A percentile compares a stretch with the other conserved stretches of the same genome.
phyloP scores from a whole-genome alignment of 2,797 vertebrate genomes.

The Falco naumanni region DNA sequence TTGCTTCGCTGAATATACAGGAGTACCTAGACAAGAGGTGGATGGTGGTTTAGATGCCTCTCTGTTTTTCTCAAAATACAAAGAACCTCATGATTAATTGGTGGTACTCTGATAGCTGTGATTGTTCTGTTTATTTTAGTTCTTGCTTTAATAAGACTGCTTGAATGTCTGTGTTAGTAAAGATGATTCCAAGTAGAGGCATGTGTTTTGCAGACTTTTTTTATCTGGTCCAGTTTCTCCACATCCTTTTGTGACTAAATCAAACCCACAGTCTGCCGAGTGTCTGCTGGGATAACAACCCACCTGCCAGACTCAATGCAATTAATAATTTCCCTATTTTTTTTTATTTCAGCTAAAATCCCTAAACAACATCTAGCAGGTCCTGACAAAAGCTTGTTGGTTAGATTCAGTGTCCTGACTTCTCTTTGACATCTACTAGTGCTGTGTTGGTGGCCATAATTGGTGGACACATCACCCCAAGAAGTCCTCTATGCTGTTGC shows the following conservation, averaged over 20 bases:
- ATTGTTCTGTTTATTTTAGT: conserved; percentile 31
- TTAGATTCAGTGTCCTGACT: background rate
- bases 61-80: background rate
- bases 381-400: background rate
- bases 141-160: conserved; percentile 21
- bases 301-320: background rate
- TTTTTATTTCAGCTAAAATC: conserved; percentile 17
- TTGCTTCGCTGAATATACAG: background rate
- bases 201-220: conserved; percentile 24
- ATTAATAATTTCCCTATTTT: conserved; percentile 44
- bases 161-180: conserved; percentile 39
- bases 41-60: background rate
- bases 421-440: background rate
- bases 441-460: background rate
- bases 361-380: conserved; percentile 4
- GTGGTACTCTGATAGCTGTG: background rate
- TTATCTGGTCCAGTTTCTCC: conserved; percentile 14
- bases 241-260: conserved; percentile 46
- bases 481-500: background rate
- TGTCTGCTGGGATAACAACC: background rate
- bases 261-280: background rate
- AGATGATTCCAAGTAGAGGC: background rate
- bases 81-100: background rate
- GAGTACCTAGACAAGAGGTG: background rate
- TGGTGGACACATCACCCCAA: background rate